Evolutionary conservation across 2,113 vertebrate genomes (phyloP).

Genomic region (Paradoxurus hermaphroditus): DNA sequence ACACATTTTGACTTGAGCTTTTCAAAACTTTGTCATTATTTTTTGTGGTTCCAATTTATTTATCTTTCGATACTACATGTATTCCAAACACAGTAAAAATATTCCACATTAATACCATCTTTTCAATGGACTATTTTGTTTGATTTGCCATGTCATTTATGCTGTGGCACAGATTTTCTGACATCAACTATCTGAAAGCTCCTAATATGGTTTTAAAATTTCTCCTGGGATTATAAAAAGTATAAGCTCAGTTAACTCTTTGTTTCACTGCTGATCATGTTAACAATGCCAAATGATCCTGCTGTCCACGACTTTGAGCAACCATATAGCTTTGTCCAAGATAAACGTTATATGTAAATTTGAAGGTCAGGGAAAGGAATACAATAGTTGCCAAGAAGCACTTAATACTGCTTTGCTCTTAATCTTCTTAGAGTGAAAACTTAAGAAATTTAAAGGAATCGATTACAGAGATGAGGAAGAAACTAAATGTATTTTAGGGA

Average conservation of each 20-base stretch:
- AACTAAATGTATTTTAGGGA: background rate
- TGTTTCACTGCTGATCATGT: conserved; percentile 72
- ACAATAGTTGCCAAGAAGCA: conserved; percentile 66
- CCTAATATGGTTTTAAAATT: conserved; percentile 57
- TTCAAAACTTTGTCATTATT: background rate
- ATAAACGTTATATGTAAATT: conserved; percentile 75
- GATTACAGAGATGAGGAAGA: conserved; percentile 27
- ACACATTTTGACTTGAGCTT: background rate
- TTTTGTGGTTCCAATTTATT: background rate
- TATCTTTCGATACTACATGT: background rate
- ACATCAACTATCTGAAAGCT: background rate
- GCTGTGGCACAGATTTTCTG: background rate
- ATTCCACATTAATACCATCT: background rate
- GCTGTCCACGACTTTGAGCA: conserved; percentile 61
- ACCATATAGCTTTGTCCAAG: conserved; percentile 64
- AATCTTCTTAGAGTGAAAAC: conserved; percentile 65
- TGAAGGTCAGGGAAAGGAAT: conserved; percentile 76
- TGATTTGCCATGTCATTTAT: background rate
- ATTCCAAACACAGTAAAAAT: background rate
- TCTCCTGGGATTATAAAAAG: conserved; percentile 60
- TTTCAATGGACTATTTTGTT: background rate
- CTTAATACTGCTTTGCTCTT: conserved; percentile 74
- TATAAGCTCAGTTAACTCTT: conserved; percentile 71
- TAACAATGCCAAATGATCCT: conserved; percentile 74
- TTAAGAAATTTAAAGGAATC: conserved; percentile 66